These are phyloP conservation scores for Thunnus albacares DNA, from an alignment of 2,797 vertebrate species.

Conservation along the genomic window DNA sequence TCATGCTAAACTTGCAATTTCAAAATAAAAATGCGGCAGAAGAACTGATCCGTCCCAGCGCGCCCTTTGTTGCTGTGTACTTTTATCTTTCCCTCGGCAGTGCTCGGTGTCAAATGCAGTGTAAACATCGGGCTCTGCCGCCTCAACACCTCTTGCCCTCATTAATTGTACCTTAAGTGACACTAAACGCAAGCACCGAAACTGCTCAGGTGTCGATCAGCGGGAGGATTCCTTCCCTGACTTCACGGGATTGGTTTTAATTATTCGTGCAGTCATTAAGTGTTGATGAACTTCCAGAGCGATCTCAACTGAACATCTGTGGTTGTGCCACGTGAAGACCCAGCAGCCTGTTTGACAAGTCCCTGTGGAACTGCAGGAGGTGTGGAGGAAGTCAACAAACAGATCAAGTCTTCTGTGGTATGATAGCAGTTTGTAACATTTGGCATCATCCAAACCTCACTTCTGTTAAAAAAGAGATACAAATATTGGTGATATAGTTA, in stretches of 20 bases:
- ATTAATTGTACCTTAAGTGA: slow-evolving; percentile 66
- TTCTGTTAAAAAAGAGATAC: background rate
- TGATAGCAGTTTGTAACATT: background rate
- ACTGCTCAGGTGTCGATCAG: slow-evolving; percentile 64
- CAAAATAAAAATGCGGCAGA: background rate
- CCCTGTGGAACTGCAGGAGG: slow-evolving; percentile 25
- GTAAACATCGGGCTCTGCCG: slow-evolving; percentile 33
- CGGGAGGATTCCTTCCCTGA: slow-evolving; percentile 55
- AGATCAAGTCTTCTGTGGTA: background rate
- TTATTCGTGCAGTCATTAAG: slow-evolving; percentile 65
- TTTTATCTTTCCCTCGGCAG: slow-evolving; percentile 28
- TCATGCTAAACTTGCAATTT: background rate
- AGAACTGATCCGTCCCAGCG: background rate
- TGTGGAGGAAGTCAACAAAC: slow-evolving; percentile 9
- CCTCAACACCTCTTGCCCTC: slow-evolving; percentile 43
- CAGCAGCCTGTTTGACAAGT: slow-evolving; percentile 49
- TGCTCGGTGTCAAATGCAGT: slow-evolving; percentile 38
- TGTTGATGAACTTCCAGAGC: slow-evolving; percentile 63
- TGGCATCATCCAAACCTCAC: background rate
- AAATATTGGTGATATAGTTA: background rate
- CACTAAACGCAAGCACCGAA: slow-evolving; percentile 41
- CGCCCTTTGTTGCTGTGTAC: slow-evolving; percentile 6
- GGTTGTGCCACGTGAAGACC: slow-evolving; percentile 41
- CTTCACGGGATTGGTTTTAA: slow-evolving; percentile 64
- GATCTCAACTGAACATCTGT: slow-evolving; percentile 65